phyloP scores from a whole-genome alignment of 2,797 vertebrate species.

The Enteromius fasciolatus region DNA sequence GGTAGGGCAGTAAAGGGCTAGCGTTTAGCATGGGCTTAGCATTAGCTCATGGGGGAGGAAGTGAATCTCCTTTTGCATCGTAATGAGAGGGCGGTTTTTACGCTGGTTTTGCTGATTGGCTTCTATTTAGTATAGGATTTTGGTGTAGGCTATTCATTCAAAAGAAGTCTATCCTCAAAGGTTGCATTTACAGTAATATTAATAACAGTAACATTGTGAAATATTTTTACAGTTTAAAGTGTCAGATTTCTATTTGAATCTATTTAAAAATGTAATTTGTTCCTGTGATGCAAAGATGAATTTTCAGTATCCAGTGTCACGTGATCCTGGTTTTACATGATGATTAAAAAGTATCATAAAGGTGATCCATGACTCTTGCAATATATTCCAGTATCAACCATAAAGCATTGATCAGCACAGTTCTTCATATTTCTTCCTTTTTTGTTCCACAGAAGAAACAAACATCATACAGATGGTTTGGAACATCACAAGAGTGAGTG shows the following conservation, averaged over 20 bases:
- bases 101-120: constrained; percentile 22
- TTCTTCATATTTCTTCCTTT: not conserved
- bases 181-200: not conserved
- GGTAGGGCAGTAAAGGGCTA: constrained; percentile 43
- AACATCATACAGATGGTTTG: not conserved
- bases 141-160: not conserved
- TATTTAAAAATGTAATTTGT: not conserved
- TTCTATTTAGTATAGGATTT: not conserved
- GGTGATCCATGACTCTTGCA: not conserved
- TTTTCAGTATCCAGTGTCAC: not conserved
- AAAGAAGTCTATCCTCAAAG: not conserved
- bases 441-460: not conserved
- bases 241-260: not conserved
- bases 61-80: not conserved
- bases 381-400: not conserved
- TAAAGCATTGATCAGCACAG: not conserved
- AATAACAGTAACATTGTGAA: not conserved
- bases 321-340: not conserved
- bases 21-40: constrained; percentile 46
- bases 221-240: not conserved
- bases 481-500: not conserved
- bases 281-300: not conserved
- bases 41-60: constrained; percentile 20
- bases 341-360: not conserved
- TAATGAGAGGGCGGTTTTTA: constrained; percentile 6